Percentiles rank a stretch among this genome's conserved stretches.
Evolutionary conservation across 2,888 invertebrate species (phyloP).

Genomic region (Spodoptera exigua): DNA sequence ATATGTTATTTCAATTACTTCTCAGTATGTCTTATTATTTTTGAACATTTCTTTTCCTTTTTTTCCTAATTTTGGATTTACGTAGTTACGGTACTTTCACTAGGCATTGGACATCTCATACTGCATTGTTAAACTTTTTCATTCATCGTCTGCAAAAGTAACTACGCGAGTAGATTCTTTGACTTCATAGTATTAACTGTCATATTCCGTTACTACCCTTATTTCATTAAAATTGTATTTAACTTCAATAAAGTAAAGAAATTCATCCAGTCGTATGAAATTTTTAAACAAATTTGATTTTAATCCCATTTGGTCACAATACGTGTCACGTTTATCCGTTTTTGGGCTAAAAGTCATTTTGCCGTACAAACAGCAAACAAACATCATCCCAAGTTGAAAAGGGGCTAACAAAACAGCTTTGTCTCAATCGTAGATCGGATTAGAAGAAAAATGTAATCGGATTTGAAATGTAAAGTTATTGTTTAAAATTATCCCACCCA

Average conservation of each 20-base stretch:
- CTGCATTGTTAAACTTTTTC: too few relatives aligned
- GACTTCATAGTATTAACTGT: slow-evolving; percentile 12
- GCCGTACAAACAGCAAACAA: slow-evolving; percentile 55
- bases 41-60: too few relatives aligned
- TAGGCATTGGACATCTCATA: too few relatives aligned
- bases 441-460: slow-evolving; percentile 77
- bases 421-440: slow-evolving; percentile 68
- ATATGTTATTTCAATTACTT: too few relatives aligned
- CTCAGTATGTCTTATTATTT: too few relatives aligned
- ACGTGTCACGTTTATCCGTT: slow-evolving; percentile 33
- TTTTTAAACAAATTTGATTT: slow-evolving; percentile 18
- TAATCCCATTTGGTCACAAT: slow-evolving; percentile 55
- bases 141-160: too few relatives aligned
- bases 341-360: slow-evolving; percentile 41
- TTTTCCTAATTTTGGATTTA: too few relatives aligned
- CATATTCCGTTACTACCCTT: slow-evolving; percentile 19
- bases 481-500: slow-evolving; percentile 77
- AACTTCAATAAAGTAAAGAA: slow-evolving; percentile 27
- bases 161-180: neutral
- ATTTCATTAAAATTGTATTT: slow-evolving; percentile 27
- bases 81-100: too few relatives aligned
- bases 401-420: slow-evolving; percentile 70
- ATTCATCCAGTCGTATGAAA: slow-evolving; percentile 32
- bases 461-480: slow-evolving; percentile 82
- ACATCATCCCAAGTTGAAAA: slow-evolving; percentile 63